Conservation (phyloP, 2,888 invertebrate genomes). For the Nebria brevicollis region DNA sequence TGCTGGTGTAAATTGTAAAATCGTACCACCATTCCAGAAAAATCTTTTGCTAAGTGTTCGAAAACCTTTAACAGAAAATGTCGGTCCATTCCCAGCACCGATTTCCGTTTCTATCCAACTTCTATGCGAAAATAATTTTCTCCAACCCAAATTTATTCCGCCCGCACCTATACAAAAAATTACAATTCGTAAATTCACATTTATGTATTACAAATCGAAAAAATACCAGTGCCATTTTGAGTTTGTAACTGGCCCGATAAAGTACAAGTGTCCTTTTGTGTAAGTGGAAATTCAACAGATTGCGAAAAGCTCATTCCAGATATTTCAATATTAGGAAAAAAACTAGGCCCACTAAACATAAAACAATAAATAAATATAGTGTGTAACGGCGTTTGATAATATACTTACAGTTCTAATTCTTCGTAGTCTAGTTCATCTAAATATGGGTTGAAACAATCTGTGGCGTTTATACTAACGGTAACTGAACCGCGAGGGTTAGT, state of each 20-base stretch:
- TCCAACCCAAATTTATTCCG: slow-evolving; percentile 79
- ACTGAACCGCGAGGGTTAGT: slow-evolving; percentile 93
- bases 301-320: slow-evolving; percentile 94
- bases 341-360: slow-evolving; percentile 61
- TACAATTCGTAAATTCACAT: slow-evolving; percentile 51
- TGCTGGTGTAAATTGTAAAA: slow-evolving; percentile 79
- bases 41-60: slow-evolving; percentile 77
- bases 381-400: too few relatives aligned
- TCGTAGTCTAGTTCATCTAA: slow-evolving; percentile 72
- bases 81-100: slow-evolving; percentile 86
- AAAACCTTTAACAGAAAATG: slow-evolving; percentile 81
- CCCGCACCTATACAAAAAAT: slow-evolving; percentile 68
- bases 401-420: slow-evolving; percentile 58
- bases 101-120: slow-evolving; percentile 90
- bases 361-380: slow-evolving; percentile 15
- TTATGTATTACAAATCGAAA: slow-evolving; percentile 19
- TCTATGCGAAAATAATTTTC: slow-evolving; percentile 82
- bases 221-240: slow-evolving; percentile 78
- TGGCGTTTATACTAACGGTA: slow-evolving; percentile 89
- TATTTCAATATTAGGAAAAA: slow-evolving; percentile 84
- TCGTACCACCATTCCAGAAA: slow-evolving; percentile 80
- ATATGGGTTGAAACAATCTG: slow-evolving; percentile 90
- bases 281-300: slow-evolving; percentile 93
- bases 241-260: slow-evolving; percentile 85
- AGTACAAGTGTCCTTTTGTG: slow-evolving; percentile 84